phyloP scores from a whole-genome alignment of 1,140 invertebrate species.

The Caenorhabditis briggsae region DNA sequence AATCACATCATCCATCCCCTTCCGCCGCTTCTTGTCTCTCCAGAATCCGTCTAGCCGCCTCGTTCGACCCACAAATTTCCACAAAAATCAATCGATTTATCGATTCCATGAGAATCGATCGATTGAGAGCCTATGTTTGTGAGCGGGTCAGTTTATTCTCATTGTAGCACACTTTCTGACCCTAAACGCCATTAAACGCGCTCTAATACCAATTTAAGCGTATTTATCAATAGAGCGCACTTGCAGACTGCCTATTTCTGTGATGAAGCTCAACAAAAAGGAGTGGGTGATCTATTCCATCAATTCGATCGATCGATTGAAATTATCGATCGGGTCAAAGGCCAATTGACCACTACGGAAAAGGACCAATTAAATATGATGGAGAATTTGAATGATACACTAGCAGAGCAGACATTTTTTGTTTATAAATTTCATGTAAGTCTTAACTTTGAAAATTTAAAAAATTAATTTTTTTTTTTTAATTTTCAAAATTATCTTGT shows the following conservation, averaged over 20 bases:
- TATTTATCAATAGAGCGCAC: not conserved
- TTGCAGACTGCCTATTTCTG: conserved; percentile 46
- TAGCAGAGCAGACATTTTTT: conserved; percentile 39
- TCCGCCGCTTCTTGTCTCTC: conserved; percentile 37
- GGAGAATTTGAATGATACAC: conserved; percentile 59
- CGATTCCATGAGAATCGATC: conserved; percentile 45
- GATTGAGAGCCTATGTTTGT: conserved; percentile 28
- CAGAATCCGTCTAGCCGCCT: conserved; percentile 35
- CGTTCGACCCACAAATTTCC: conserved; percentile 24
- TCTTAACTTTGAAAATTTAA: not conserved
- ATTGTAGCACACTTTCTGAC: no score
- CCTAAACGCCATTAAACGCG: no score
- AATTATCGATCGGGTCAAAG: conserved; percentile 8
- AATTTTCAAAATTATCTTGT: no score
- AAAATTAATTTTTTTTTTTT: no score
- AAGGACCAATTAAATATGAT: conserved; percentile 58
- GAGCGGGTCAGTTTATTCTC: conserved; percentile 34
- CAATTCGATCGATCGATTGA: conserved; percentile 27
- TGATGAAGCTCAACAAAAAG: conserved; percentile 5
- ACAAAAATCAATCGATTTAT: conserved; percentile 43
- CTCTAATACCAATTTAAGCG: not conserved
- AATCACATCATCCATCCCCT: not conserved
- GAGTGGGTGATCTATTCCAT: conserved; percentile 20
- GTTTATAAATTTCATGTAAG: conserved; percentile 39
- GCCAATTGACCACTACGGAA: conserved; percentile 11